A percentile compares a stretch with the other conserved stretches of the same genome.
Evolutionary conservation across 2,797 vertebrate genomes (phyloP).

Genomic region (Phylloscopus collybita): DNA sequence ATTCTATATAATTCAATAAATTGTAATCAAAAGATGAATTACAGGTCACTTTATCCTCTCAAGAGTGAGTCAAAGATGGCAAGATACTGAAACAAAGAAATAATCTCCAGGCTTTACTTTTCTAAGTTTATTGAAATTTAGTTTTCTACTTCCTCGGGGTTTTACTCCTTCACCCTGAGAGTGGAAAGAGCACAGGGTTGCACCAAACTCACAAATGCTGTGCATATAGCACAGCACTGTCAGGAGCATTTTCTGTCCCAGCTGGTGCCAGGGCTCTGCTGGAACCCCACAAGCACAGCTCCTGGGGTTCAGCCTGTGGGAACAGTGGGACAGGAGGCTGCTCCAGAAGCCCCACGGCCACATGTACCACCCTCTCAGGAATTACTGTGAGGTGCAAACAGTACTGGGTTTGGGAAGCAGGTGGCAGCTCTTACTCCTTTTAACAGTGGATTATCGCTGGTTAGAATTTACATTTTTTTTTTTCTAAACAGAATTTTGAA

Average conservation of each 20-base stretch:
- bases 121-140: background rate
- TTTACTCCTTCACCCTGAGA: background rate
- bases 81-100: background rate
- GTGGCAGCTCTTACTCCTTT: background rate
- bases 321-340: background rate
- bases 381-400: background rate
- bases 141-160: background rate
- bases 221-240: fast-evolving
- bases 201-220: background rate
- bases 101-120: background rate
- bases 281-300: background rate
- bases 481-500: background rate
- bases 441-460: background rate
- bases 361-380: background rate
- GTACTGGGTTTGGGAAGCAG: background rate
- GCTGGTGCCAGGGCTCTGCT: background rate
- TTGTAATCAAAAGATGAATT: background rate
- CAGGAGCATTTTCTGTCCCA: background rate
- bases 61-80: background rate
- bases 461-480: background rate
- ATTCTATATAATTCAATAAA: background rate
- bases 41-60: background rate
- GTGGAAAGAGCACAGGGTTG: background rate
- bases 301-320: fast-evolving
- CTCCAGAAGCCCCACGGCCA: background rate